Percentiles rank a stretch among this genome's conserved stretches.
Evolutionary conservation across 2,113 vertebrate genomes (phyloP).

Genomic region (Pithys albifrons): DNA sequence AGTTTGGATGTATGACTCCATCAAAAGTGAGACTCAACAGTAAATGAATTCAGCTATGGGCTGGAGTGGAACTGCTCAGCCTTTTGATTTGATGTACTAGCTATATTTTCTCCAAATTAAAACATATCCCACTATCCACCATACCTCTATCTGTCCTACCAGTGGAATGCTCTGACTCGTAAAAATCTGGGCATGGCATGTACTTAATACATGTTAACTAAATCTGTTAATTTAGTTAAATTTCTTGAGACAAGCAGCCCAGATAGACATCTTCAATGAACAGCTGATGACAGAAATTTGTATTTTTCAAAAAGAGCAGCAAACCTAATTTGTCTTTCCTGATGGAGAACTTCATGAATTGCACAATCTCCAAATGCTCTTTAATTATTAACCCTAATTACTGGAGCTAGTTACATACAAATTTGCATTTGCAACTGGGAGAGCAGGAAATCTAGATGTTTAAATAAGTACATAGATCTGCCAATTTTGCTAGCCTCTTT

Average conservation of each 20-base stretch:
- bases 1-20: not conserved
- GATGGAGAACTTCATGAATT: not conserved
- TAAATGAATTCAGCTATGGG: not conserved
- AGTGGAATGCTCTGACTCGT: not conserved
- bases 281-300: not conserved
- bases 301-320: not conserved
- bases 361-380: not conserved
- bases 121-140: not conserved
- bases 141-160: not conserved
- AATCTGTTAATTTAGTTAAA: not conserved
- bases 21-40: not conserved
- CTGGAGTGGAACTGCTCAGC: not conserved
- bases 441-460: not conserved
- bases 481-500: not conserved
- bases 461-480: not conserved
- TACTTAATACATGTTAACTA: not conserved
- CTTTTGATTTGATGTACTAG: not conserved
- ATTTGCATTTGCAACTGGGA: not conserved
- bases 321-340: not conserved
- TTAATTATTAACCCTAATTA: conserved; percentile 35
- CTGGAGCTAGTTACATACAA: not conserved
- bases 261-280: not conserved
- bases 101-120: not conserved
- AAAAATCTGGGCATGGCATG: not conserved
- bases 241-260: not conserved